A percentile compares a stretch with the other conserved stretches of the same genome.
phyloP scores from a whole-genome alignment of 1,140 invertebrate species.

The Bombus sibiricus region DNA sequence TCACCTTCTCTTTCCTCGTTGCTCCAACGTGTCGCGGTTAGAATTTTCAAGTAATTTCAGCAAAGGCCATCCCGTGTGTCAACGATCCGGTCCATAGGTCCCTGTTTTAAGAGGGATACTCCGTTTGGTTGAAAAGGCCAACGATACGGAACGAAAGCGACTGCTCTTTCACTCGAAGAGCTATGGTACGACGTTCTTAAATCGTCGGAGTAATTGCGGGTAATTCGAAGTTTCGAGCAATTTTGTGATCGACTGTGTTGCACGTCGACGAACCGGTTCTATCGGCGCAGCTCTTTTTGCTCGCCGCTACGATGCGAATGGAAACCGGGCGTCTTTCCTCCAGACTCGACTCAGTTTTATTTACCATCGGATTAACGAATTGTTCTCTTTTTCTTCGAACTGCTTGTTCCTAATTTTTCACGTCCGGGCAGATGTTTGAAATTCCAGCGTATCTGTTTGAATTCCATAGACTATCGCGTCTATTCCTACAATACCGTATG shows the following conservation, averaged over 20 bases:
- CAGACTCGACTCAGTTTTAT: background rate
- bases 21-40: conserved; percentile 40
- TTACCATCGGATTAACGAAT: background rate
- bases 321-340: background rate
- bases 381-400: background rate
- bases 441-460: background rate
- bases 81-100: conserved; percentile 16
- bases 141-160: conserved; percentile 9
- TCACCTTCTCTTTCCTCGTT: conserved; percentile 7
- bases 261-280: conserved; percentile 3
- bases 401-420: background rate
- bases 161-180: background rate
- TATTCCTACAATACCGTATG: too few species aligned
- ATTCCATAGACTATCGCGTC: background rate
- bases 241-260: conserved; percentile 18
- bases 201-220: conserved; percentile 2
- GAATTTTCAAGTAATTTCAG: conserved; percentile 64
- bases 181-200: conserved; percentile 21
- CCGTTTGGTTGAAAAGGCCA: background rate
- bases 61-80: conserved; percentile 43
- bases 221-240: conserved; percentile 30
- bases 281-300: background rate
- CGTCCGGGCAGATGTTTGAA: too few species aligned
- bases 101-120: conserved; percentile 12
- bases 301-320: background rate